Evolutionary conservation across 2,113 vertebrate genomes (phyloP), one percentile per base, ranked within the genome.

Genomic region (Onychostruthus taczanowskii): DNA sequence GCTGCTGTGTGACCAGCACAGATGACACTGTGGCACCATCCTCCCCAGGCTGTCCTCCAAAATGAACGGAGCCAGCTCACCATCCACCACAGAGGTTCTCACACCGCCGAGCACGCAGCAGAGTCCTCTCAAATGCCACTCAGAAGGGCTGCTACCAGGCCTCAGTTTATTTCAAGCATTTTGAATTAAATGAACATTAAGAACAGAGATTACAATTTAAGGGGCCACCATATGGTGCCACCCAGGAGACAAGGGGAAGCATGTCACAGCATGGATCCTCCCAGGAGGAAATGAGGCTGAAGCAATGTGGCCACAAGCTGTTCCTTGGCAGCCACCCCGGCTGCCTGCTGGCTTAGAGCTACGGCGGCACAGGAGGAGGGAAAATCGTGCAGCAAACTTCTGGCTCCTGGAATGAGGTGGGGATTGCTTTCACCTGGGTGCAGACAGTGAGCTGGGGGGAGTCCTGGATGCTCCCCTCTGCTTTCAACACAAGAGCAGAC

Each of bases 91-190:
- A 24, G 30, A 43, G 27, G 17, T 28, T 52, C 41, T 41, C 55
- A 49, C 0, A 0, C 37, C 0, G 2, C 46, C 0, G 0, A 74
- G 28, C 26, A 31, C 0, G 0, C 47, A n/a, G 63, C 53, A 9
- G 35, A 55, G 44, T 18, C 6, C 26, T 9, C 26, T 31, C 10
- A 21, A 50, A 76, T 7, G 26, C 44, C 35, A 21, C 62, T 43
- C 52, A 28, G 50, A 26, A 37, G 35, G 50, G 61, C 64, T 70
- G 72, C 53, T 44, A 7, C 49, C 11, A 0, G 0, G 33, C 72
- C 35, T 23, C 66, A 1, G 14, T 14, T 67, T 35, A 50, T 28
- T 63, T 31, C 83, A 72, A 44, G 49, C 41, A 16, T 52, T 81
- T 79, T 35, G 52, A 83, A 53, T 39, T n/a, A 56, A 67, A 79